Base-by-base conservation (phyloP, 2,113 vertebrate genomes). In the Nycticryphes semicollaris region DNA sequence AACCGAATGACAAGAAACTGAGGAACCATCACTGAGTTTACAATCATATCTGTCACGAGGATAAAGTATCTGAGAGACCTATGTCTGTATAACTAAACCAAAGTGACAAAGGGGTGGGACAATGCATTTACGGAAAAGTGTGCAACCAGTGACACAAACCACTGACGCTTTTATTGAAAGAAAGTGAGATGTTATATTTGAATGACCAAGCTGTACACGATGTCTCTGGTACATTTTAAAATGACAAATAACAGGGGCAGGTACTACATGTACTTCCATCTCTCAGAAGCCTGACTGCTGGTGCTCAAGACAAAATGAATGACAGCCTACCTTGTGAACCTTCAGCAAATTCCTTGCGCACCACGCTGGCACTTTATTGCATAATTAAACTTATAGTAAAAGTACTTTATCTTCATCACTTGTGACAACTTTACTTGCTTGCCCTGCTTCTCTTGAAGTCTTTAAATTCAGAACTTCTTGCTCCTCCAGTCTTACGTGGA, bases 401-500 rank as follows among this genome's bases (percentile, higher is more conserved):
- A 84, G 68, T 82, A 89, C 88, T 98, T 97, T 96, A 97, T 98
- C 97, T 98, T 98, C 97, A 98, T 98, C 98, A 97, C 54, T 62
- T 20, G 1, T 78, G 91, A 96, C 97, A 98, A 68, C 68, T 64
- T 96, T 63, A 92, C 66, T 87, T 89, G 72, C 70, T 70, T 90
- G 64, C 87, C 91, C 51, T 86, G 70, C 51, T 86, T 92, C 30
- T 88, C 53, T 85, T 90, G 92, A 96, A 91, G 86, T 76, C 21
- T 86, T 89, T 86, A 79, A 94, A 93, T 88, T 74, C 74, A 93
- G 59, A 63, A 90, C 75, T 87, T 84, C 64, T 84, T 92, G 9
- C 43, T 87, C 89, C 59, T 85, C 30, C 47, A 73, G 54, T 69
- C 19, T 74, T 41, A 74, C 0, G 0, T n/a, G 20, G 22, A 70